phyloP scores from a whole-genome alignment of 1,140 invertebrate species.

The Plodia interpunctella region DNA sequence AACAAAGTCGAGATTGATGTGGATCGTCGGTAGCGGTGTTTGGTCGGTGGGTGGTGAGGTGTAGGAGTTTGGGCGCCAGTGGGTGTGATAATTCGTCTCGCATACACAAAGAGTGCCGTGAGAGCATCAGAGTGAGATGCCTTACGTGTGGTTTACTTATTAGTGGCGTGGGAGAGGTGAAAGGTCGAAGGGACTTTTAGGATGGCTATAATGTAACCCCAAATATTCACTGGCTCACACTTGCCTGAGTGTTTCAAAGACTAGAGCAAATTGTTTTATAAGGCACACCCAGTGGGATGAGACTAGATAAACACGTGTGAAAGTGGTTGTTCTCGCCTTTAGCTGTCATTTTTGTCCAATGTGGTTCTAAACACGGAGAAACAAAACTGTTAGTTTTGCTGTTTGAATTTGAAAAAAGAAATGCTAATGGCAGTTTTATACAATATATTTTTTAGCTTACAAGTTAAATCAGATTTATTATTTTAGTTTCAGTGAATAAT shows the following conservation, averaged over 20 bases:
- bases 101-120: conserved; percentile 65
- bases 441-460: too few species aligned
- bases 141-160: conserved; percentile 60
- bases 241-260: too few species aligned
- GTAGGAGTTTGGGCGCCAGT: conserved; percentile 57
- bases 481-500: neutral
- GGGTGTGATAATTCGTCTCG: conserved; percentile 67
- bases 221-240: conserved; percentile 6
- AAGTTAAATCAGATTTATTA: neutral
- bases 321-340: conserved; percentile 8
- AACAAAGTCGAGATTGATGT: conserved; percentile 29
- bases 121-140: conserved; percentile 58
- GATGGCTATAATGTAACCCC: conserved; percentile 16
- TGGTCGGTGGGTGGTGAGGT: conserved; percentile 32
- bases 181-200: conserved; percentile 44
- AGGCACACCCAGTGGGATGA: neutral
- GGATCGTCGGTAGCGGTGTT: conserved; percentile 32
- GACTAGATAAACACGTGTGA: conserved; percentile 7
- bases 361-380: too few species aligned
- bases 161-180: conserved; percentile 70
- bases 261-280: neutral
- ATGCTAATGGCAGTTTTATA: too few species aligned
- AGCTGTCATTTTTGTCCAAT: too few species aligned
- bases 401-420: too few species aligned
- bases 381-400: too few species aligned